phyloP scores from a whole-genome alignment of 2,797 vertebrate genomes.

The Leptoclinus maculatus region DNA sequence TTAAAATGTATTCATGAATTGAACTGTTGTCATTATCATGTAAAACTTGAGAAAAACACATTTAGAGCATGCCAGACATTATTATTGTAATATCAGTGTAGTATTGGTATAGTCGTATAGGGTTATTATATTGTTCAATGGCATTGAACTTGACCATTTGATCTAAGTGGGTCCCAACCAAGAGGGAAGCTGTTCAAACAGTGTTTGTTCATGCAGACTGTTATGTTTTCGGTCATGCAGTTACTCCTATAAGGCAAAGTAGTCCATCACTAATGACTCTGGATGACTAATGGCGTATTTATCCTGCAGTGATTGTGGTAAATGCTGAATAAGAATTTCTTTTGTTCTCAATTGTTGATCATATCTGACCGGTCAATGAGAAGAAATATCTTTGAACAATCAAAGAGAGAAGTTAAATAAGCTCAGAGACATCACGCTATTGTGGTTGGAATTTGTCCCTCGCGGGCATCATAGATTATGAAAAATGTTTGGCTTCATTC shows the following conservation, averaged over 20 bases:
- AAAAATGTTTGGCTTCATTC: not conserved
- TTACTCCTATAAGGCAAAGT: conserved; percentile 20
- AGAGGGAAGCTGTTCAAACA: not conserved
- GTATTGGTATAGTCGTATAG: not conserved
- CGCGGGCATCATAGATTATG: too few relatives aligned
- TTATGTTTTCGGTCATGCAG: conserved; percentile 38
- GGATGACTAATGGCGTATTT: conserved; percentile 28
- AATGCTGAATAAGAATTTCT: conserved; percentile 31
- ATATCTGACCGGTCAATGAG: conserved; percentile 10
- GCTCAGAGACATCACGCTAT: not conserved
- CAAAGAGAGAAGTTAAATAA: not conserved
- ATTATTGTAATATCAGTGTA: not conserved
- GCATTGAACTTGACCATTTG: not conserved
- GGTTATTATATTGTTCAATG: not conserved
- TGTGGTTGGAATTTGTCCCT: not conserved
- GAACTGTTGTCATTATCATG: not conserved
- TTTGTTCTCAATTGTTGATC: conserved; percentile 34
- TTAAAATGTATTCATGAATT: not conserved
- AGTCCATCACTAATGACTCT: conserved; percentile 38
- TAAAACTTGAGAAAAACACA: not conserved
- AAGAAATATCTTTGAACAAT: conserved; percentile 16
- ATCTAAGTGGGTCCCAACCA: not conserved
- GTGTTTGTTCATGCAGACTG: conserved; percentile 11
- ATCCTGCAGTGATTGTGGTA: conserved; percentile 21
- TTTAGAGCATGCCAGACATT: not conserved